A percentile compares a stretch with the other conserved stretches of the same genome.
phyloP scores from a whole-genome alignment of 2,113 vertebrate species.

The Opisthocomus hoazin region DNA sequence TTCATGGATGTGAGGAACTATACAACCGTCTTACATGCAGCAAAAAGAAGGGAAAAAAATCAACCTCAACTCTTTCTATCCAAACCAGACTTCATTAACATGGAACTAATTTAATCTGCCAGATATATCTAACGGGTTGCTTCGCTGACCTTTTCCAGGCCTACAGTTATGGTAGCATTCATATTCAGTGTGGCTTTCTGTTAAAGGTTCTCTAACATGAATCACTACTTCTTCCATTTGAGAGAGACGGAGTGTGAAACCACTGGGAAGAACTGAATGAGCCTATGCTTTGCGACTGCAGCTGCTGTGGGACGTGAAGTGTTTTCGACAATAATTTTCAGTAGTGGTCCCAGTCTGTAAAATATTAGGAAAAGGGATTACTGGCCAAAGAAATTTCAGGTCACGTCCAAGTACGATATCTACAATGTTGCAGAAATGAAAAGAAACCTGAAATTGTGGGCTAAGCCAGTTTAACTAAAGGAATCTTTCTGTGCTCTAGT shows the following conservation, averaged over 20 bases:
- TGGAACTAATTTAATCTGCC: conserved; percentile 17
- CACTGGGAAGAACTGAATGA: conserved; percentile 45
- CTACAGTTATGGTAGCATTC: background rate
- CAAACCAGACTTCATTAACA: background rate
- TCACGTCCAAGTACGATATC: background rate
- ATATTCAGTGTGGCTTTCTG: conserved; percentile 20
- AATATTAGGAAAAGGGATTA: background rate
- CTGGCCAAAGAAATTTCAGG: background rate
- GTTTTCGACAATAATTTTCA: background rate
- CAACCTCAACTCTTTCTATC: background rate
- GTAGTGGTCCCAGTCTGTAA: background rate
- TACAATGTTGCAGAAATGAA: background rate
- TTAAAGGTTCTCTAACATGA: background rate
- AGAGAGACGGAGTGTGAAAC: background rate
- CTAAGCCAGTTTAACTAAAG: background rate
- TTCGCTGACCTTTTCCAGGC: conserved; percentile 48
- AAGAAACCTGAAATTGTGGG: background rate
- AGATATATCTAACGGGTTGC: background rate
- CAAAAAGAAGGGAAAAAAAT: background rate
- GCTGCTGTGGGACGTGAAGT: background rate
- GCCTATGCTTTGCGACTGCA: background rate
- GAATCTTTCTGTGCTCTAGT: background rate
- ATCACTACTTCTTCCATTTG: conserved; percentile 1
- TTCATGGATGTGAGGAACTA: background rate
- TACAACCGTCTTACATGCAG: background rate